phyloP scores from a whole-genome alignment of 1,140 invertebrate species.

The Drosophila prosaltans region DNA sequence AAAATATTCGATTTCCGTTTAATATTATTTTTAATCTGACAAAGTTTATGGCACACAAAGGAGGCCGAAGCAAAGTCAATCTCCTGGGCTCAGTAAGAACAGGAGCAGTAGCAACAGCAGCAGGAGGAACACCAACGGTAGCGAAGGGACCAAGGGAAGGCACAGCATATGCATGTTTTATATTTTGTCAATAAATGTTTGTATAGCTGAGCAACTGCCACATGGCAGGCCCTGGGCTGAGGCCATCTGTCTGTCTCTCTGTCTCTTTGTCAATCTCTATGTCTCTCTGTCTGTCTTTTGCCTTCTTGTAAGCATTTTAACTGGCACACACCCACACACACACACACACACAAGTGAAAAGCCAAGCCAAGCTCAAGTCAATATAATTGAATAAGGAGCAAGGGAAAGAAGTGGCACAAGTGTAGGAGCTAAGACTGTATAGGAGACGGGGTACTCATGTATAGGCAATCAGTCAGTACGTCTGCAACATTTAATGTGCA shows the following conservation, averaged over 20 bases:
- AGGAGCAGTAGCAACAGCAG: neutral
- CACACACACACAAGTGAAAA: conserved; percentile 51
- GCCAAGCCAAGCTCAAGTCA: conserved; percentile 67
- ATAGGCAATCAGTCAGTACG: conserved; percentile 74
- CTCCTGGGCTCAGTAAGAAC: neutral
- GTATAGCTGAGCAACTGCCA: conserved; percentile 34
- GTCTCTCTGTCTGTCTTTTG: conserved; percentile 10
- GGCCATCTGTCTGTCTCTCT: conserved; percentile 53
- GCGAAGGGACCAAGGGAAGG: neutral
- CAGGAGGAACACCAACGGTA: neutral
- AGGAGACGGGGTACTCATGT: conserved; percentile 32
- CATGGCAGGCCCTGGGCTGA: conserved; percentile 19
- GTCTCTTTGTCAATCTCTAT: conserved; percentile 7
- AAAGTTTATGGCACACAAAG: conserved; percentile 59
- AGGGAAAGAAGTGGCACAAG: conserved; percentile 26
- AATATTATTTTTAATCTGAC: conserved; percentile 79
- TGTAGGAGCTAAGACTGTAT: neutral
- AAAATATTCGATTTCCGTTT: conserved; percentile 77
- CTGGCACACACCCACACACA: conserved; percentile 25
- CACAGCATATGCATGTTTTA: conserved; percentile 68
- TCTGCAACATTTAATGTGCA: conserved; percentile 81
- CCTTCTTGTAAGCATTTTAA: conserved; percentile 56
- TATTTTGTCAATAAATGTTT: conserved; percentile 72
- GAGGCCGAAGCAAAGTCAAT: conserved; percentile 6
- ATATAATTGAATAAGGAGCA: conserved; percentile 75